Base-by-base conservation (phyloP, 1,140 invertebrate species). In the Aleiodes sp. region DNA sequence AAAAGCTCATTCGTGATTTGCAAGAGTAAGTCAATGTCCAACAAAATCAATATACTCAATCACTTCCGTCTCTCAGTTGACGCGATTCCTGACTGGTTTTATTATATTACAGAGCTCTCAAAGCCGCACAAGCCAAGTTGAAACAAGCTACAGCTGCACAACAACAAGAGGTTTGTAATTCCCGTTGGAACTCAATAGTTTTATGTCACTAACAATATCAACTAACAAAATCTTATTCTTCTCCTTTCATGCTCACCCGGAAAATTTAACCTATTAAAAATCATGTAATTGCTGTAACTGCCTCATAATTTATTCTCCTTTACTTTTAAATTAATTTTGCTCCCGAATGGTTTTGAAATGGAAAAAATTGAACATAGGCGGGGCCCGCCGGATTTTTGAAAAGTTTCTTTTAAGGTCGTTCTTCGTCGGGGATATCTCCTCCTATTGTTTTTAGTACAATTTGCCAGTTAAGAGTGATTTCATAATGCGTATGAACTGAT, bases 1-100 rank as follows among this genome's bases (percentile, higher is more conserved):
- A 98, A 80, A 96, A 95, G 84, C 92, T 94, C 84, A 98, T 98
- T 72, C 92, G 94, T 88, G 96, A 98, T 82, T 88, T 98, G 81
- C 94, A 97, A 90, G 94, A 97, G 96, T 98, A 86, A 92, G 93
- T 91, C 65, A 62, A 72, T 72, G 61, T 24, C 31, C 63, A 39
- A 43, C 19, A 64, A 70, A 29, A 57, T 41, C 19, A 52, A 56
- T 52, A 63, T 31, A 63, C 12, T 61, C 62, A 31, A 1, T 62
- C 31, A 33, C 28, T 31, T 60, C 14, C 2, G n/a, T n/a, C n/a
- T n/a, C n/a, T n/a, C n/a, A n/a, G n/a, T n/a, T n/a, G n/a, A n/a
- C n/a, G n/a, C n/a, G n/a, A 46, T 68, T 33, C 28, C 10, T 16
- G 39, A 7, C 4, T 59, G 10, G 52, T 24, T 4, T 26, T 57